Conservation (phyloP, 2,113 vertebrate genomes). For the Phoxinus phoxinus region DNA sequence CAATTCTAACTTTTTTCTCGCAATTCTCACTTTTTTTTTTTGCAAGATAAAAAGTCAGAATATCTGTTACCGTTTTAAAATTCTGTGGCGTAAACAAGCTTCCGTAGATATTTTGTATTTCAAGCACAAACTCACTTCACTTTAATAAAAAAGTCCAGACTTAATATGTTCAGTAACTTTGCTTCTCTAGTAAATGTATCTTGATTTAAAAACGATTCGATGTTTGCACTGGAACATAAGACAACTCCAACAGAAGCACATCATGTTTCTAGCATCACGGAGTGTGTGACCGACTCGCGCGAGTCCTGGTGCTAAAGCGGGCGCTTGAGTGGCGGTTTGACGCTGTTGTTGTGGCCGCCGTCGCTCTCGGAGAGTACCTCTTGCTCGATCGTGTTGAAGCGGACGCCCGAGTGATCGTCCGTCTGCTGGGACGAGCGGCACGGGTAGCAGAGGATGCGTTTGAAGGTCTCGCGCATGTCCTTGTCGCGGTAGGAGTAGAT, state of each 20-base stretch:
- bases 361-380: constrained; percentile 77
- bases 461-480: constrained; percentile 77
- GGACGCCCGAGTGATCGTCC: constrained; percentile 49
- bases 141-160: no score
- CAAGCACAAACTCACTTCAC: no score
- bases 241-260: no score
- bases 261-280: no score
- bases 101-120: neutral
- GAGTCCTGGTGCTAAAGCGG: neutral
- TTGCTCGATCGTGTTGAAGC: constrained; percentile 73
- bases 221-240: no score
- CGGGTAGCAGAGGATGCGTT: constrained; percentile 68
- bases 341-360: constrained; percentile 28
- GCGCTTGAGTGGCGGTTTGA: neutral
- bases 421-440: constrained; percentile 25
- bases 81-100: neutral
- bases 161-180: no score
- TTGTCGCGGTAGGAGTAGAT: constrained; percentile 79
- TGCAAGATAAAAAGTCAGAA: neutral
- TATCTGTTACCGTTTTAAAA: neutral
- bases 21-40: no score
- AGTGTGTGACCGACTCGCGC: no score
- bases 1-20: no score
- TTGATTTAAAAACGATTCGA: no score
- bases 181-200: no score